Percentiles rank a stretch among this genome's conserved stretches.
phyloP scores from a whole-genome alignment of 37 sponge, comb jelly and placozoan species.

The Eunapius fragilis region DNA sequence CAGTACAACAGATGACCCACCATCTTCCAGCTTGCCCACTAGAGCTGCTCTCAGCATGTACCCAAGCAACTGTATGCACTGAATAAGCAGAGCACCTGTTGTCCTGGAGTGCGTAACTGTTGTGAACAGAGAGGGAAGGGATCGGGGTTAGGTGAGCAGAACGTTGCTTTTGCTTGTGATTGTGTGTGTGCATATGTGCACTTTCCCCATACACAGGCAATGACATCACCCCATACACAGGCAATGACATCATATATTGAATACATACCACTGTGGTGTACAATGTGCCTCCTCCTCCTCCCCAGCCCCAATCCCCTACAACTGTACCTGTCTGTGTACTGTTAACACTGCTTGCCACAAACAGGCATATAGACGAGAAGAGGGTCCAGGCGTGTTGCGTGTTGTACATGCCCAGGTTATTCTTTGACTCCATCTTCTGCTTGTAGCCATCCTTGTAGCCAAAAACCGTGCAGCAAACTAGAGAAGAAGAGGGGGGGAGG shows the following conservation, averaged over 20 bases:
- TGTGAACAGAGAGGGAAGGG: slow-evolving; percentile 28
- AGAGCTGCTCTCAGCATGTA: slow-evolving; percentile 44
- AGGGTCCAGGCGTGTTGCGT: slow-evolving; percentile 61
- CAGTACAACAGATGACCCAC: too few relatives aligned
- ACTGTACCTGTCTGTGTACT: slow-evolving; percentile 9
- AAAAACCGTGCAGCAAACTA: background rate
- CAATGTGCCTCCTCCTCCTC: background rate
- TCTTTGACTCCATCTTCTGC: background rate
- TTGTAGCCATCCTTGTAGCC: slow-evolving; percentile 36
- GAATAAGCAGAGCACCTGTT: slow-evolving; percentile 3
- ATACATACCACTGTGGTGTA: too few relatives aligned
- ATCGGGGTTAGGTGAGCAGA: too few relatives aligned
- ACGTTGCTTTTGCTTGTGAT: too few relatives aligned
- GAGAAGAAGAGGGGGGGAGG: background rate
- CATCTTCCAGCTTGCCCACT: slow-evolving; percentile 25
- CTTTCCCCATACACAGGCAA: too few relatives aligned
- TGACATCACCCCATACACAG: too few relatives aligned
- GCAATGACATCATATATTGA: too few relatives aligned
- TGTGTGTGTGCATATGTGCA: too few relatives aligned
- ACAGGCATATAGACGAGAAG: slow-evolving; percentile 53
- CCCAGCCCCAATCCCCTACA: background rate
- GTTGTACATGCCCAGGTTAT: slow-evolving; percentile 31
- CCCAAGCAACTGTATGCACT: slow-evolving; percentile 61
- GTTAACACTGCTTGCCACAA: slow-evolving; percentile 46
- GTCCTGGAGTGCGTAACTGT: slow-evolving; percentile 8